Conservation (phyloP, 2,797 vertebrate species). For the Gobio occitaniae region DNA sequence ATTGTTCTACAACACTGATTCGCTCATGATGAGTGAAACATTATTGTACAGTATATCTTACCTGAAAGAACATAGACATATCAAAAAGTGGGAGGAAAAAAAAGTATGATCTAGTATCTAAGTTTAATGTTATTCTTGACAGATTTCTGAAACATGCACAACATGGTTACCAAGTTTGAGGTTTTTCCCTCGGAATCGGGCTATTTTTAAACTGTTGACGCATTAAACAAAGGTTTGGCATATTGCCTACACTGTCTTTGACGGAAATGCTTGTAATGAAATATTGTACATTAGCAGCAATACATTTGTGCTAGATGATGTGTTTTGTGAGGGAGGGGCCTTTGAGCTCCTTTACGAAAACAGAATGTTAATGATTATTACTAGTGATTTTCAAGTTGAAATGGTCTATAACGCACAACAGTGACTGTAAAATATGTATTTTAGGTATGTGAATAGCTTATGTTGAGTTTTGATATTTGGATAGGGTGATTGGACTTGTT, state of each 20-base stretch:
- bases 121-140: not conserved
- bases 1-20: not conserved
- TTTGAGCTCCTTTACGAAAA: not conserved
- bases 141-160: constrained; percentile 4
- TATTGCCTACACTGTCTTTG: not conserved
- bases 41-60: no score
- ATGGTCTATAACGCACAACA: not conserved
- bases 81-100: not conserved
- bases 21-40: not conserved
- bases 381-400: not conserved
- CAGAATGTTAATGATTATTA: not conserved
- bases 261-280: not conserved
- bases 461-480: not conserved
- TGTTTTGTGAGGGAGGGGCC: not conserved
- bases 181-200: not conserved
- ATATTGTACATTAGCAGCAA: not conserved
- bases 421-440: not conserved
- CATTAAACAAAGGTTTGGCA: not conserved
- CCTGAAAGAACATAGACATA: not conserved
- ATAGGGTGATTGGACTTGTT: not conserved
- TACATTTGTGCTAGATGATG: not conserved
- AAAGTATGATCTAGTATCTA: not conserved
- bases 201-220: not conserved
- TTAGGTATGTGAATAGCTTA: not conserved
- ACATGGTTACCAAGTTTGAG: not conserved